Evolutionary conservation across 2,888 invertebrate species (phyloP), one percentile per base, ranked within the genome.

Genomic region (Agrenia bidenticulata): DNA sequence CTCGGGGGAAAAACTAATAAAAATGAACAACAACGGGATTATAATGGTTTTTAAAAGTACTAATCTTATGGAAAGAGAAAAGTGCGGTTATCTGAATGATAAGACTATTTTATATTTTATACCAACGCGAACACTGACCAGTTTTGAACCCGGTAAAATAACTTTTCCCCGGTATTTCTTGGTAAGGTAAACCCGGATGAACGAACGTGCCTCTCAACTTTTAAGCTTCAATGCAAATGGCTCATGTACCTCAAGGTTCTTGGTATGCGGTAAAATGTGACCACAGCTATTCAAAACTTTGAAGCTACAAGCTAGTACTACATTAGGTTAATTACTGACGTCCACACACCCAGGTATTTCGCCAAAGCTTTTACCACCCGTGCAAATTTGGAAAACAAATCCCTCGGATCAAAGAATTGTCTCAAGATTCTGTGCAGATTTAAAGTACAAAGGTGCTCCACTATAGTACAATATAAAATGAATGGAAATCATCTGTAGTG

Each of bases 71-170:
- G n/a, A n/a, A n/a, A n/a, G n/a, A n/a, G n/a, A n/a, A n/a, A n/a
- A n/a, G n/a, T n/a, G n/a, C n/a, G n/a, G n/a, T n/a, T n/a, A 32
- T 32, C 11, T 32, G 11, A 32, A 32, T 7, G 5, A 32, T 4
- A 11, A 32, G 4, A 32, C 5, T 32, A 32, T 32, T 7, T 32
- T 32, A 32, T 4, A 32, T 32, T 32, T 32, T 7, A 32, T 32
- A 9, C 24, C 5, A 51, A 51, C 15, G 21, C 7, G 7, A 17
- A 51, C 21, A 51, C 51, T 51, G 51, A 51, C 51, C 51, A 51
- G 51, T 23, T 51, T 51, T 51, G 51, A 51, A 51, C 51, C 24
- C 51, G 51, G 51, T 24, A 45, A 45, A 45, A 45, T 45, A 15
- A 17, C 45, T 9, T 23, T 24, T 51, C 5, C n/a, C 51, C 51